These are phyloP conservation scores for Periplaneta americana DNA, from an alignment of 1,140 invertebrate genomes.

Conservation along the genomic window DNA sequence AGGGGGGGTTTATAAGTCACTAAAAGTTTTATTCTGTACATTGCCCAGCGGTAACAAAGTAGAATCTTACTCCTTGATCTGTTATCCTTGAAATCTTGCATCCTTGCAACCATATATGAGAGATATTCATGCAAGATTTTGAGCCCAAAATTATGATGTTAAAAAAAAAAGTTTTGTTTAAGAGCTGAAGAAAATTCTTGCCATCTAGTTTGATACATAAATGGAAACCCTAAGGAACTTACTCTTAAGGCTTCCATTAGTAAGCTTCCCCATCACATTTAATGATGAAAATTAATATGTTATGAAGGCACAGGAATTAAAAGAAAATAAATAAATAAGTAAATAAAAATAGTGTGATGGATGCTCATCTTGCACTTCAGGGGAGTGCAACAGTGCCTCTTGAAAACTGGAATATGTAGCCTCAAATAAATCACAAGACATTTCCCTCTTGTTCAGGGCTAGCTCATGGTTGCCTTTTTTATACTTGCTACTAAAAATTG, in stretches of 20 bases:
- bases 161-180: not conserved
- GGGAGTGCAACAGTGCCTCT: not conserved
- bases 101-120: too few species aligned
- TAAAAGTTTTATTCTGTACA: not conserved
- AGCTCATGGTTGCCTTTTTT: slow-evolving; percentile 16
- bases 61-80: not conserved
- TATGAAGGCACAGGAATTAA: not conserved
- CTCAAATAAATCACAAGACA: not conserved
- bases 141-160: not conserved
- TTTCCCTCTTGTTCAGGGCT: slow-evolving; percentile 12
- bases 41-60: not conserved
- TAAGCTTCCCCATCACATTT: not conserved
- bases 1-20: not conserved
- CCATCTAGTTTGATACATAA: not conserved
- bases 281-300: too few species aligned
- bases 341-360: not conserved
- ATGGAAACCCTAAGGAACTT: not conserved
- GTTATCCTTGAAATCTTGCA: not conserved
- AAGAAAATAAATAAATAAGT: too few species aligned
- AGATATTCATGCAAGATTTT: not conserved
- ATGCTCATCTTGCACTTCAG: not conserved
- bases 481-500: slow-evolving; percentile 9
- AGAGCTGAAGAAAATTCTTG: not conserved
- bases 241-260: not conserved
- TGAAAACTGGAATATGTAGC: too few species aligned